Evolutionary conservation across 2,797 vertebrate genomes (phyloP), one percentile per base, ranked within the genome.

Genomic region (Remorina albescens): DNA sequence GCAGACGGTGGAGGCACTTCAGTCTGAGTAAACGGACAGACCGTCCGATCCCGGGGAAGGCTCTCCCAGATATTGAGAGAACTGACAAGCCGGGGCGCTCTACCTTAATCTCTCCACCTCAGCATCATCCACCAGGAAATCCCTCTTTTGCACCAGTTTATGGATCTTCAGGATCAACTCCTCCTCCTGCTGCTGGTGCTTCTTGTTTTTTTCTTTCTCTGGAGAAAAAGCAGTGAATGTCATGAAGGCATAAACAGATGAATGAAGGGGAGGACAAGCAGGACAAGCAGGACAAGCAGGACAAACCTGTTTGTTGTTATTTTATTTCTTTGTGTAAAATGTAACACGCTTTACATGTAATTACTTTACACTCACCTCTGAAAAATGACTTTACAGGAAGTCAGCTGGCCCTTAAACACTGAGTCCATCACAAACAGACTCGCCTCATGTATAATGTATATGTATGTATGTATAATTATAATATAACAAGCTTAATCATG

Each of bases 71-170:
- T 80, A 74, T 77, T 54, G 76, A 65, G 63, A 26, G 36, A 16
- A 12, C 3, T 46, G 4, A 49, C 0, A 15, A 2, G 53, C 25
- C n/a, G 16, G 25, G 42, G 51, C 1, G 12, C 34, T 62, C 50
- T 91, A 99, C 98, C 98, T 95, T 93, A 99, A 92, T 93, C 98
- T 93, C 80, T 99, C 98, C 64, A 99, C 97, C 81, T 99, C 98
- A 0, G 98, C 98, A 0, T 99, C 98, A 0, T 99, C 98, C 34
- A 99, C 98, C 83, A 99, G 95, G 89, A 98, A 99, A 84, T 99
- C 98, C 84, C 98, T 96, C 93, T 99, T 98, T 89, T 99, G 96
- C 75, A 99, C 98, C 91, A 99, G 91, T 74, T 96, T 96, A 71
- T 99, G 98, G 81, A 99, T 98, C 94, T 97, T 98, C 91, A 97